Evolutionary conservation across 37 sponge, comb jelly and placozoan species (phyloP), one percentile per base, ranked within the genome.

Genomic region (Ephydatia muelleri): DNA sequence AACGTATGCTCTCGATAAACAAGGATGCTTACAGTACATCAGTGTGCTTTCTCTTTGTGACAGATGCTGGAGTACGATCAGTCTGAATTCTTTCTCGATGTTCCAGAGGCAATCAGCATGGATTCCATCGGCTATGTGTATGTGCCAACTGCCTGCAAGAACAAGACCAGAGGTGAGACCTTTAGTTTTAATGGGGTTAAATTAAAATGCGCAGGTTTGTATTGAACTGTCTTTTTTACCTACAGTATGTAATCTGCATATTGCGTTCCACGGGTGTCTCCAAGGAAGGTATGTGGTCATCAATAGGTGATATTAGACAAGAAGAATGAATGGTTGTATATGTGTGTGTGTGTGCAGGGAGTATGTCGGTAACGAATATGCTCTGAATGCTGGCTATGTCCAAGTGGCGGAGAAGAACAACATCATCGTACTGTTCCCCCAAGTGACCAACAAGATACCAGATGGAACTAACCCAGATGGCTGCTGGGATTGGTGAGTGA

Each of bases 401-500:
- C 81, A 74, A 38, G 23, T 89, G 36, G 95, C 92, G 5, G 95
- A 94, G 73, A 75, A 35, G 19, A 91, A 91, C 70, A 66, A 91
- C 70, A 91, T 91, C 77, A 94, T 94, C 49, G 64, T 94, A 1
- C 40, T 94, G 68, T 94, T 83, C 49, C 95, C 95, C n/a, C 95
- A 94, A 86, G 87, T 65, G 2, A 29, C 47, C 28, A 86, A 40
- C 38, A 81, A 81, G 1, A 78, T 82, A 49, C 67, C 80, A 57
- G 57, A 57, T 57, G 57, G 57, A 22, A 5, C 35, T 26, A 94
- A 94, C 68, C 95, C 95, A 23, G 66, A 84, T 13, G 92, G 92
- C 30, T 94, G 95, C 82, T 94, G 91, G 91, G 95, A 94, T 57
- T 94, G 95, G 95, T 94, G 80, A 67, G 88, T 33, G 27, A 49